Evolutionary conservation across 2,797 vertebrate genomes (phyloP).

Genomic region (Rhinogobio ventralis): DNA sequence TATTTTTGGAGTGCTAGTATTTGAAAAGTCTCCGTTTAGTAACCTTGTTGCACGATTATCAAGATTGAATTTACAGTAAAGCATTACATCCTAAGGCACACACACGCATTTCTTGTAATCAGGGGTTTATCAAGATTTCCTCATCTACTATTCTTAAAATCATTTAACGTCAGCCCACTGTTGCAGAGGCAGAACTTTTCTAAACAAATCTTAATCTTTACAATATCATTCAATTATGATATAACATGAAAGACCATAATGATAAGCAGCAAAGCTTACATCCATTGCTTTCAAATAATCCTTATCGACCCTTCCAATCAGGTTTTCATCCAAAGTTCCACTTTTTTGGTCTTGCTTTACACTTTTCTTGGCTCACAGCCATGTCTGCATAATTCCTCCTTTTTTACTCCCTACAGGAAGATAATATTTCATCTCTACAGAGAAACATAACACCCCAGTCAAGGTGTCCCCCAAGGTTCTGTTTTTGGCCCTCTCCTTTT

Average conservation of each 20-base stretch:
- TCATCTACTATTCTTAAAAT: neutral
- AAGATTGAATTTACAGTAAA: slow-evolving; percentile 14
- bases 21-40: slow-evolving; percentile 13
- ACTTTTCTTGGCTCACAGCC: neutral
- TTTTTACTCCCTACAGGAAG: neutral
- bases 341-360: slow-evolving; percentile 1
- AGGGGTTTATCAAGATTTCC: neutral
- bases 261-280: neutral
- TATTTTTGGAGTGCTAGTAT: slow-evolving; percentile 38
- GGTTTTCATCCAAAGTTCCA: neutral
- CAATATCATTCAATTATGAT: neutral
- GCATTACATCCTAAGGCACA: slow-evolving; percentile 4
- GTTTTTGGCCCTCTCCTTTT: neutral
- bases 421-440: slow-evolving; percentile 17
- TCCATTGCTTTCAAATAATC: neutral
- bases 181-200: neutral
- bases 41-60: slow-evolving; percentile 7
- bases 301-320: neutral
- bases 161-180: neutral
- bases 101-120: neutral
- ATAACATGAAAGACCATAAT: neutral
- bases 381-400: neutral
- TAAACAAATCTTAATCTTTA: neutral
- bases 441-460: slow-evolving; percentile 25
- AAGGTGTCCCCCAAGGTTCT: slow-evolving; percentile 12